phyloP scores from a whole-genome alignment of 2,888 invertebrate species.

The Zele albiditarsus region DNA sequence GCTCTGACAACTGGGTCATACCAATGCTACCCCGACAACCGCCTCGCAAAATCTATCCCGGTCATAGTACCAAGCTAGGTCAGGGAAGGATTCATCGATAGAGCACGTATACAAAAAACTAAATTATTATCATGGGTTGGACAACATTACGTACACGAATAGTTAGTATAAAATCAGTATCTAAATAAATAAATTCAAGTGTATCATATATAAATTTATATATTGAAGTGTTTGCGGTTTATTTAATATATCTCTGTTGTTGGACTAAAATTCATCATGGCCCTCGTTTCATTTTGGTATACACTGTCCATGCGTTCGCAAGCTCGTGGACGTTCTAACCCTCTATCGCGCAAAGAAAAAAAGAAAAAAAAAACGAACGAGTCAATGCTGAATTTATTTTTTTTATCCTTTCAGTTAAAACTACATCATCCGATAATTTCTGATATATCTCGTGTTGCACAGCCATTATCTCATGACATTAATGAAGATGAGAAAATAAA shows the following conservation, averaged over 20 bases:
- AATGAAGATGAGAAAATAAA: neutral
- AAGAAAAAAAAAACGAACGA: neutral
- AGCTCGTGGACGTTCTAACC: neutral
- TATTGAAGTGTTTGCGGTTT: constrained; percentile 9
- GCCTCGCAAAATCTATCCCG: constrained; percentile 54
- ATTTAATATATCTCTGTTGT: neutral
- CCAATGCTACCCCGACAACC: constrained; percentile 51
- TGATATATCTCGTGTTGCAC: constrained; percentile 21
- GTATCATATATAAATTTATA: constrained; percentile 6
- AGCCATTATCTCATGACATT: constrained; percentile 19
- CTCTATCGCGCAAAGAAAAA: neutral
- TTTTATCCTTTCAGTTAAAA: neutral
- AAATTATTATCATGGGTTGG: constrained; percentile 74
- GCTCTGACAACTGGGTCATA: constrained; percentile 70
- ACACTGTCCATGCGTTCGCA: neutral
- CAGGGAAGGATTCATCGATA: constrained; percentile 54
- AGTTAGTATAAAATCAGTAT: constrained; percentile 72
- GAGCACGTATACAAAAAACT: constrained; percentile 36
- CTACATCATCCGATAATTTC: constrained; percentile 6
- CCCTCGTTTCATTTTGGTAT: neutral
- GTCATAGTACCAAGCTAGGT: constrained; percentile 55
- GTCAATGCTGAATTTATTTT: constrained; percentile 6
- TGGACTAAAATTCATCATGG: neutral
- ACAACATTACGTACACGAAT: constrained; percentile 76
- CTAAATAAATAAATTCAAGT: constrained; percentile 10